Conservation (phyloP, 2,797 vertebrate species). For the Siniperca obscura region DNA sequence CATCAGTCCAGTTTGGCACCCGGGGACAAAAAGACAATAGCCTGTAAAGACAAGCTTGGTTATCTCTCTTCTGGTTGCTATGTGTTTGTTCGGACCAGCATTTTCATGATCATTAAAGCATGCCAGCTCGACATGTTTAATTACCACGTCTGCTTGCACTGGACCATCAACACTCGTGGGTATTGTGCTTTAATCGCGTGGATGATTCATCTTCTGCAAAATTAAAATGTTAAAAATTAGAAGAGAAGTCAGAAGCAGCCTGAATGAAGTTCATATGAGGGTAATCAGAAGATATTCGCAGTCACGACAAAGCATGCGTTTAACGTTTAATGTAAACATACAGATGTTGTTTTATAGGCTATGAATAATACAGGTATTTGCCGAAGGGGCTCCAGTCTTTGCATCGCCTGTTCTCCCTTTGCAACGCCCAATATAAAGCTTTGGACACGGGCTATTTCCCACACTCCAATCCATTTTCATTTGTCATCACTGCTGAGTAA, state of each 20-base stretch:
- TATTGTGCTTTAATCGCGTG: neutral
- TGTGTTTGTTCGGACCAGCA: slow-evolving; percentile 86
- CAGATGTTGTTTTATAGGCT: slow-evolving; percentile 44
- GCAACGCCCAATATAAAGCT: slow-evolving; percentile 54
- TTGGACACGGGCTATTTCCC: slow-evolving; percentile 69
- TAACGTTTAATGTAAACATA: slow-evolving; percentile 36
- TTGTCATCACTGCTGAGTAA: slow-evolving; percentile 64
- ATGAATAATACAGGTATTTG: slow-evolving; percentile 44
- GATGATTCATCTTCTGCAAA: neutral
- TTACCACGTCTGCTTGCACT: neutral
- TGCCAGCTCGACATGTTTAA: neutral
- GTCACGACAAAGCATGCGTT: slow-evolving; percentile 5
- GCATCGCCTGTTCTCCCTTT: slow-evolving; percentile 21
- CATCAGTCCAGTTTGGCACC: slow-evolving; percentile 54
- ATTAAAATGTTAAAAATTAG: too few species aligned
- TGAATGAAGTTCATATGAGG: neutral
- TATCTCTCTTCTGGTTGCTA: slow-evolving; percentile 79
- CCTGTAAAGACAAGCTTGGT: slow-evolving; percentile 66
- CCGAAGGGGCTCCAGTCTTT: slow-evolving; percentile 27
- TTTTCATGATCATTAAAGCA: slow-evolving; percentile 62
- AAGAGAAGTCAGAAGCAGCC: too few species aligned
- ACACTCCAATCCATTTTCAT: slow-evolving; percentile 60
- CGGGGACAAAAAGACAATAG: slow-evolving; percentile 48
- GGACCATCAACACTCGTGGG: neutral
- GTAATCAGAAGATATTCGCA: slow-evolving; percentile 12